Base-by-base conservation (phyloP, 2,888 invertebrate species). In the Unio delphinus region DNA sequence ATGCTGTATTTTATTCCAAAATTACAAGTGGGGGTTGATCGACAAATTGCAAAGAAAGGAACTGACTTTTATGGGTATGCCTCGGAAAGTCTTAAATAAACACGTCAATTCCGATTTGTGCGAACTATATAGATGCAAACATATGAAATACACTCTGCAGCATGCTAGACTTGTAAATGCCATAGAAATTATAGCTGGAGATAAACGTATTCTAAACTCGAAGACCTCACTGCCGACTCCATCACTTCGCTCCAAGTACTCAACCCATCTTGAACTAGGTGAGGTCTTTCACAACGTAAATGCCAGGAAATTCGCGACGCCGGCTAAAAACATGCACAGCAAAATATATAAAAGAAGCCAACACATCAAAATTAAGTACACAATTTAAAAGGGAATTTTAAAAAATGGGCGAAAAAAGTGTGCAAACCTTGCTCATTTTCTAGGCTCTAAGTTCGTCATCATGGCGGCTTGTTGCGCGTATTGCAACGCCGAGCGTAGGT, bases 391-490 rank as follows among this genome's bases (percentile, higher is more conserved):
- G 45, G 3, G 45, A 45, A 1, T 11, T 45, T 3, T 15, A 3
- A 17, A 26, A n/a, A 54, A 54, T 55, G 61, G 28, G 30, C 28
- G 66, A 74, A 74, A 74, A 73, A 56, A 56, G 56, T 64, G 58
- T 60, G 69, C 78, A 72, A 71, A 83, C 82, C 82, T 83, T 80
- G 79, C 79, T 84, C 82, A 83, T 83, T 74, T 77, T 80, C 75
- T 74, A 73, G 79, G 75, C 68, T 73, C 72, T 72, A 69, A 71
- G 73, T 69, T 72, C 76, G 76, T 75, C 79, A 83, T 80, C 80
- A 80, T 80, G 83, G 83, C 78, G 65, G 68, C 68, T 65, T 69
- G 70, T 73, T 75, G 71, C 75, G 60, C 61, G 73, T 64, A 64
- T 55, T 61, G 64, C 28, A 71, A 78, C 71, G 70, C 68, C 65